A percentile compares a stretch with the other conserved stretches of the same genome.
These are phyloP conservation scores for Bombus pascuorum DNA, from an alignment of 1,140 invertebrate species.

Conservation along the genomic window DNA sequence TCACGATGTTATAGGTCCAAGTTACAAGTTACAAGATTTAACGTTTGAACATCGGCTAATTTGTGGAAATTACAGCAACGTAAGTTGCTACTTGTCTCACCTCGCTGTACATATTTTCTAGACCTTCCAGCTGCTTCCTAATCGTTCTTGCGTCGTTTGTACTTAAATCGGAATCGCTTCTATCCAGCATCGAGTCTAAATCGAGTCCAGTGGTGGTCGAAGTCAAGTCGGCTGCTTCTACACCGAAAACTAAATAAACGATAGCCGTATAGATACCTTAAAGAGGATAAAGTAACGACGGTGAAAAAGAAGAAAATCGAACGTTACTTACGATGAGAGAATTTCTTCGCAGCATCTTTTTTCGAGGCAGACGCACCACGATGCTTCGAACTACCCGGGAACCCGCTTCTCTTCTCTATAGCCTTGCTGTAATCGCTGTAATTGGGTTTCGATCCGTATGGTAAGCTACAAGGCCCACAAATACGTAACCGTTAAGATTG, in stretches of 20 bases:
- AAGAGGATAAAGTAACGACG: neutral
- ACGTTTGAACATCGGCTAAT: neutral
- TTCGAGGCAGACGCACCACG: slow-evolving; percentile 76
- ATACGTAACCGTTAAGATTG: slow-evolving; percentile 28
- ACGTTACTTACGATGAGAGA: slow-evolving; percentile 76
- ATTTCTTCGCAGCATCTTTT: slow-evolving; percentile 79
- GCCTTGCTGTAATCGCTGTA: slow-evolving; percentile 79
- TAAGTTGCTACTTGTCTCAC: slow-evolving; percentile 68
- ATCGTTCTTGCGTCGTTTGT: slow-evolving; percentile 91
- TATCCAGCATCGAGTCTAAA: slow-evolving; percentile 91
- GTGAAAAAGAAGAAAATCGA: neutral
- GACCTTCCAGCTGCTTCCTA: slow-evolving; percentile 91
- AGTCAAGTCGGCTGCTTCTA: slow-evolving; percentile 89
- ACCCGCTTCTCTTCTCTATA: slow-evolving; percentile 77
- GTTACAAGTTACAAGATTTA: no score
- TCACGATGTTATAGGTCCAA: no score
- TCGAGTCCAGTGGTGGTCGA: slow-evolving; percentile 90
- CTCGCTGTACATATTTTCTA: slow-evolving; percentile 95
- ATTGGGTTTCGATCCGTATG: slow-evolving; percentile 84
- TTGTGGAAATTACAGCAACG: neutral
- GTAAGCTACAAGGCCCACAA: slow-evolving; percentile 79
- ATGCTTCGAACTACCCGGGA: slow-evolving; percentile 74
- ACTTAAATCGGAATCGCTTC: slow-evolving; percentile 89
- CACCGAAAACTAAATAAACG: slow-evolving; percentile 84
- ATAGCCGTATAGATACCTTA: accelerated